Evolutionary conservation across 2,113 vertebrate genomes (phyloP), one percentile per base, ranked within the genome.

Genomic region (Ceuthmochares aereus): DNA sequence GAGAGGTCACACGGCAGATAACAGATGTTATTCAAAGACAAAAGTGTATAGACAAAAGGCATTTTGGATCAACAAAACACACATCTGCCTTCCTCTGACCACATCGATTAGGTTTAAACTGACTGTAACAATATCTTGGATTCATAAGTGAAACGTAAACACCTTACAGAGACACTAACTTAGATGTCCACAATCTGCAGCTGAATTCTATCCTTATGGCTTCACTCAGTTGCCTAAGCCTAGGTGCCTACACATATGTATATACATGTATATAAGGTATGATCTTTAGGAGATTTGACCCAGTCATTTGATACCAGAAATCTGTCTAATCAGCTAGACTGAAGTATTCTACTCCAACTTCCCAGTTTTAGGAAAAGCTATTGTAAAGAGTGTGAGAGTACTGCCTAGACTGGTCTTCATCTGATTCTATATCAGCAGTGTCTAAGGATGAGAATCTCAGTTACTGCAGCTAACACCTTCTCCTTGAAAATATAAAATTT

Each of bases 31-130:
- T 18, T 40, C 22, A 66, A 60, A 68, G 52, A 3, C 1, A 49
- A 52, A 91, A 40, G 17, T 29, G 5, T 34, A 8, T 1, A 30
- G 30, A 9, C 4, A 36, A 40, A 86, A 77, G 22, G 10, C 30
- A 45, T 49, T 10, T n/a, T 12, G 15, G 14, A 22, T 29, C 45
- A 45, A 18, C 22, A 3, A n/a, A 60, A 30, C 11, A 23, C 37
- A 42, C 40, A 7, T 8, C 12, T 59, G 7, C 37, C 8, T 60
- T 49, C 43, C 30, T 29, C 9, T 8, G 40, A 14, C 36, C 26
- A 6, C 2, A 0, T 0, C 18, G 42, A 4, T 4, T 54, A 17
- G 14, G 18, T 56, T 12, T 62, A 49, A 63, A 59, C 26, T 4
- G 3, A 14, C 42, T 49, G 19, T 17, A 45, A 19, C 1, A 5